These are phyloP conservation scores for Tortricodes alternella DNA, from an alignment of 2,888 invertebrate species.

Conservation along the genomic window DNA sequence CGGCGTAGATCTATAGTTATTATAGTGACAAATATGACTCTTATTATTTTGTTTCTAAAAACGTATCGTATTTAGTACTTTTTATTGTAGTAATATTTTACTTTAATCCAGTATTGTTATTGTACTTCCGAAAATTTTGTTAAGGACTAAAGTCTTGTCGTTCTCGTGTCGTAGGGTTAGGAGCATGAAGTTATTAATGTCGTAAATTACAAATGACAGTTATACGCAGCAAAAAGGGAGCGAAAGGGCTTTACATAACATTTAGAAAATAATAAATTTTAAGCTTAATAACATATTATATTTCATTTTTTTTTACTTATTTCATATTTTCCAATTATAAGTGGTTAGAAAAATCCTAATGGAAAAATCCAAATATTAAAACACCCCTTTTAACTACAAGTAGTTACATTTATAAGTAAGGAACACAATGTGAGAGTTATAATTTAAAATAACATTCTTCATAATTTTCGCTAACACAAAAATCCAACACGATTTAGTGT, in stretches of 20 bases:
- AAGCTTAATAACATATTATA: too few relatives aligned
- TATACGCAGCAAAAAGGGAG: constrained; percentile 43
- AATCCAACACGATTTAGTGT: constrained; percentile 54
- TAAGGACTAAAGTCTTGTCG: constrained; percentile 33
- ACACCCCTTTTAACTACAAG: too few relatives aligned
- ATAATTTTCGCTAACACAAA: constrained; percentile 8
- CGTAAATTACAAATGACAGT: constrained; percentile 55
- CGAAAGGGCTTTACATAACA: constrained; percentile 56
- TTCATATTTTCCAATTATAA: too few relatives aligned
- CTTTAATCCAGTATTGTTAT: neutral
- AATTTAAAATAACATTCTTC: neutral
- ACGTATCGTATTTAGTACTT: too few relatives aligned
- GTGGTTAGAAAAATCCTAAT: too few relatives aligned
- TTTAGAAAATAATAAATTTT: constrained; percentile 34
- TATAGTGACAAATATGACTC: too few relatives aligned
- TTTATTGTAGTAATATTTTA: neutral
- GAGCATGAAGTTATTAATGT: constrained; percentile 40
- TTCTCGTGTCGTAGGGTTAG: constrained; percentile 32
- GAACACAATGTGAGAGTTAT: neutral
- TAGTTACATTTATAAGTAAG: neutral
- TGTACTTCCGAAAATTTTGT: neutral
- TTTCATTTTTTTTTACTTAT: too few relatives aligned
- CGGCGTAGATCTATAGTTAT: too few relatives aligned
- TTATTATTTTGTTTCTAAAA: too few relatives aligned
- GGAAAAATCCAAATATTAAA: too few relatives aligned